These are phyloP conservation scores for Pandemis corylana DNA, from an alignment of 2,888 invertebrate genomes.

Conservation along the genomic window DNA sequence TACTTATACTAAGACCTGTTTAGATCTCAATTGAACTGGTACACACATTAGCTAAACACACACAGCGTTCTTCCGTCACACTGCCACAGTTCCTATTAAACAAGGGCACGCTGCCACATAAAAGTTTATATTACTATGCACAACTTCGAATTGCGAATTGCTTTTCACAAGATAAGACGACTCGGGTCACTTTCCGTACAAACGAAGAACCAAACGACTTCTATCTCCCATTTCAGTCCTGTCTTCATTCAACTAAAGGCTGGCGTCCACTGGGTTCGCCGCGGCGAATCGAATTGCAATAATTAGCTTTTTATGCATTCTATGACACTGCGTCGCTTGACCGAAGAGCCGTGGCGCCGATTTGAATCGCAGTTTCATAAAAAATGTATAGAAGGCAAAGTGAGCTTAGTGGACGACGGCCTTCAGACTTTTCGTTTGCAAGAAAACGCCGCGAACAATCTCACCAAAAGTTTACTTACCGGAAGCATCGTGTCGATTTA, in stretches of 20 bases:
- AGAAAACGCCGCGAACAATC: background rate
- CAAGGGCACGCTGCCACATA: slow-evolving; percentile 9
- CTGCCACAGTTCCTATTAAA: slow-evolving; percentile 15
- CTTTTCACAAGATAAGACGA: slow-evolving; percentile 2
- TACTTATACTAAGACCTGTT: background rate
- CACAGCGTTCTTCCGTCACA: slow-evolving; percentile 14
- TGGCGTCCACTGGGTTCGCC: too few relatives aligned
- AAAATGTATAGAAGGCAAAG: too few relatives aligned
- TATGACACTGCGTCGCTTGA: too few relatives aligned
- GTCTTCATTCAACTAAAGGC: background rate
- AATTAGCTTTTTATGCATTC: too few relatives aligned
- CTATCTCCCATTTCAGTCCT: background rate
- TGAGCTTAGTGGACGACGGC: too few relatives aligned
- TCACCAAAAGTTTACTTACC: background rate
- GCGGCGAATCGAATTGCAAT: too few relatives aligned
- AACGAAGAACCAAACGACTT: background rate
- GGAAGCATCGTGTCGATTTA: slow-evolving; percentile 7
- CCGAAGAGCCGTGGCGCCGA: too few relatives aligned
- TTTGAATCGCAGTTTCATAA: too few relatives aligned
- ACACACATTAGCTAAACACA: slow-evolving; percentile 28
- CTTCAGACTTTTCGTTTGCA: background rate
- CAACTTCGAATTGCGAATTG: slow-evolving; percentile 29
- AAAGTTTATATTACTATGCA: slow-evolving; percentile 18
- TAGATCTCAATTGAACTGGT: slow-evolving; percentile 24
- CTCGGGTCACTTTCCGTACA: background rate